phyloP scores from a whole-genome alignment of 2,888 invertebrate genomes.

The Pimpla rufipes region DNA sequence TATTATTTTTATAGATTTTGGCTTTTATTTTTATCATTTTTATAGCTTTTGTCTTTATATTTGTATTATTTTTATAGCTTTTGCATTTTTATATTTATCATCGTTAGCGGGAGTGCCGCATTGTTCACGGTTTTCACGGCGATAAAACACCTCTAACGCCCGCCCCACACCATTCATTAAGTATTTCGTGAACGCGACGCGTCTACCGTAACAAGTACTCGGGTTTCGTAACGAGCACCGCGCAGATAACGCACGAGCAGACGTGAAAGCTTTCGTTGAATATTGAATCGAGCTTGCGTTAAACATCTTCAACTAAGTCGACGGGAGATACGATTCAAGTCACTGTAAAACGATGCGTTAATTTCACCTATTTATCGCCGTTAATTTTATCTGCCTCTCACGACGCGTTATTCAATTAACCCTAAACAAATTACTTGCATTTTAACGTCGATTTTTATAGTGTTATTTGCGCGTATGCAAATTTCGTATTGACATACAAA shows the following conservation, averaged over 20 bases:
- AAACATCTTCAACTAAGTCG: not conserved
- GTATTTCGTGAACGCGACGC: constrained; percentile 15
- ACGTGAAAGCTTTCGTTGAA: constrained; percentile 7
- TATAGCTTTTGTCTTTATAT: too few relatives aligned
- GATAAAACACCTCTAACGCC: not conserved
- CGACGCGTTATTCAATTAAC: too few relatives aligned
- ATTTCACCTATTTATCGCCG: too few relatives aligned
- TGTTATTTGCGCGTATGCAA: too few relatives aligned
- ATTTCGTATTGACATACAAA: too few relatives aligned
- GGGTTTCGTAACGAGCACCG: constrained; percentile 3
- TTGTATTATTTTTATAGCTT: too few relatives aligned
- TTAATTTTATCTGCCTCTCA: too few relatives aligned
- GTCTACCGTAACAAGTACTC: not conserved
- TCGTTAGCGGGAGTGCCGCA: not conserved
- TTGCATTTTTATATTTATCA: not conserved
- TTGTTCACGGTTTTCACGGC: not conserved
- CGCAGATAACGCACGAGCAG: constrained; percentile 6
- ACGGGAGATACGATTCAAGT: not conserved
- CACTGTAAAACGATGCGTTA: too few relatives aligned
- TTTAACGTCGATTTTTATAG: too few relatives aligned
- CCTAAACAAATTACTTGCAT: too few relatives aligned
- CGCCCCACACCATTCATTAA: not conserved
- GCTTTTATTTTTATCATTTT: not conserved
- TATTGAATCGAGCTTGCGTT: constrained; percentile 2
- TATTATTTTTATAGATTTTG: not conserved